These are phyloP conservation scores for Indicator indicator DNA, from an alignment of 2,113 vertebrate species.

Conservation along the genomic window DNA sequence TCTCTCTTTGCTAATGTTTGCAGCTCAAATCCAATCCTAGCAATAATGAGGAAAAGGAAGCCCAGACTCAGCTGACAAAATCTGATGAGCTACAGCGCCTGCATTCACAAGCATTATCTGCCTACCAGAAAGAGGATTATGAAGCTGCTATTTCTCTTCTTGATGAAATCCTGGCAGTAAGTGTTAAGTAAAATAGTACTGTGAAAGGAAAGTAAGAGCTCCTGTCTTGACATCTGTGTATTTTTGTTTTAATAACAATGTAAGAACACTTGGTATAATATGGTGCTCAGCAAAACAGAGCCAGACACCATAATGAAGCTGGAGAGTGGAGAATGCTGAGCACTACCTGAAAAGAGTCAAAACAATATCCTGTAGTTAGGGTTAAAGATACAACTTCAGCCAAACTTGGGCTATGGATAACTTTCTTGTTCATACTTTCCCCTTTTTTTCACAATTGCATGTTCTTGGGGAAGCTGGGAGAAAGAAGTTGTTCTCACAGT, in stretches of 20 bases:
- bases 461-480: neutral
- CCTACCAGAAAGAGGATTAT: slow-evolving; percentile 82
- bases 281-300: neutral
- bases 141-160: slow-evolving; percentile 80
- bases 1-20: slow-evolving; percentile 37
- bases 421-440: neutral
- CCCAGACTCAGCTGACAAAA: slow-evolving; percentile 86
- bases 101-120: slow-evolving; percentile 78
- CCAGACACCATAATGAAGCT: neutral
- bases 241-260: slow-evolving; percentile 1
- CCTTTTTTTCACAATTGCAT: neutral
- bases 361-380: neutral
- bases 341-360: neutral
- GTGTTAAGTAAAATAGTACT: slow-evolving; percentile 39
- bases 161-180: slow-evolving; percentile 89
- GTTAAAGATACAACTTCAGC: neutral
- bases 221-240: neutral
- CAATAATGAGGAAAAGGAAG: slow-evolving; percentile 89
- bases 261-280: neutral
- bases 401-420: neutral
- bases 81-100: slow-evolving; percentile 91
- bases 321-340: neutral
- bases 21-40: slow-evolving; percentile 91
- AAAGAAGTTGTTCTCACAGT: neutral
- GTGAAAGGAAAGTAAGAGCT: neutral